A percentile compares a stretch with the other conserved stretches of the same genome.
These are phyloP conservation scores for Pedionomus torquatus DNA, from an alignment of 2,113 vertebrate species.

Conservation along the genomic window DNA sequence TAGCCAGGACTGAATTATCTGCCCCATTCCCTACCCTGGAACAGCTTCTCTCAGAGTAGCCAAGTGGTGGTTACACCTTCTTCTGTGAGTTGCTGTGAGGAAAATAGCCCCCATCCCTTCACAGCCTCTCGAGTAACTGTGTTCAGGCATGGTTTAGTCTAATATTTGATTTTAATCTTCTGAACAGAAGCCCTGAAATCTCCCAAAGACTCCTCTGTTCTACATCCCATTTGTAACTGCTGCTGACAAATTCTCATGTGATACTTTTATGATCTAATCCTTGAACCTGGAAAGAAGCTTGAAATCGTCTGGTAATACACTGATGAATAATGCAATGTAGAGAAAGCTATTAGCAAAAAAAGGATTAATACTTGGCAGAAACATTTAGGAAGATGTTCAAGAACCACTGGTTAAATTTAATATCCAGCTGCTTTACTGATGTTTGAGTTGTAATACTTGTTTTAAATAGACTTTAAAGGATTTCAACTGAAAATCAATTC, in stretches of 20 bases:
- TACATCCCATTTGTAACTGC: slow-evolving; percentile 4
- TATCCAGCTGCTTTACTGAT: slow-evolving; percentile 53
- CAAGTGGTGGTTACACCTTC: background rate
- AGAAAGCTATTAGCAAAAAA: slow-evolving; percentile 52
- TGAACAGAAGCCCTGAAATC: slow-evolving; percentile 24
- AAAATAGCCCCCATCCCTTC: background rate
- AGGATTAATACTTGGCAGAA: slow-evolving; percentile 60
- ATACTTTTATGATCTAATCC: slow-evolving; percentile 45
- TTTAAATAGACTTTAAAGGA: slow-evolving; percentile 58
- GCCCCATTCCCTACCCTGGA: background rate
- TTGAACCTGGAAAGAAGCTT: slow-evolving; percentile 30
- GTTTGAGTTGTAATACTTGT: slow-evolving; percentile 39
- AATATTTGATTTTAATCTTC: slow-evolving; percentile 12
- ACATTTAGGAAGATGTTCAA: slow-evolving; percentile 36
- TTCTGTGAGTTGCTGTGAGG: background rate
- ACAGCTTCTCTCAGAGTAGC: background rate
- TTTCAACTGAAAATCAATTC: slow-evolving; percentile 63
- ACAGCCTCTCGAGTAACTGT: background rate
- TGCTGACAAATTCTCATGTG: slow-evolving; percentile 50
- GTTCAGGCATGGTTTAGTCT: background rate
- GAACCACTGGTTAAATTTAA: slow-evolving; percentile 60
- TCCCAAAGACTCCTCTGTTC: slow-evolving; percentile 18
- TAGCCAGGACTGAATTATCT: background rate
- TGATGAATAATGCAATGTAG: slow-evolving; percentile 49
- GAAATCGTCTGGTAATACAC: slow-evolving; percentile 12